Percentiles rank a stretch among this genome's conserved stretches.
Evolutionary conservation across 2,113 vertebrate species (phyloP).

Genomic region (Dinomys branickii): DNA sequence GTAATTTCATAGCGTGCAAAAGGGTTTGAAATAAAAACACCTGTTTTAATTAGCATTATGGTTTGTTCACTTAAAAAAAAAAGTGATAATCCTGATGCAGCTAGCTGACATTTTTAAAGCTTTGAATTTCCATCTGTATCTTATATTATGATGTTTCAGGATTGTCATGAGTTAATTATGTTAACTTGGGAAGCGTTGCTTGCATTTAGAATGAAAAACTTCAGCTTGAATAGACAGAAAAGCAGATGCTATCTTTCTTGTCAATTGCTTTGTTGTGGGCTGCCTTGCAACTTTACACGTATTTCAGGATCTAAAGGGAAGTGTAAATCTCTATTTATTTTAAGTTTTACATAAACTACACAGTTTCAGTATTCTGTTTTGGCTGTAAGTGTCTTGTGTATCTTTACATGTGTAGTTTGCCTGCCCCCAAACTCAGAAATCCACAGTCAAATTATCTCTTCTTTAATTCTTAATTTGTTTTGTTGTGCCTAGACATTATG

Average conservation of each 20-base stretch:
- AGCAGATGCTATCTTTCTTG: slow-evolving; percentile 91
- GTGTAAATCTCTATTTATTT: slow-evolving; percentile 87
- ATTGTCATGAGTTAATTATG: slow-evolving; percentile 90
- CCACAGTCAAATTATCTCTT: slow-evolving; percentile 67
- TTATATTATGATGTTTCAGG: slow-evolving; percentile 88
- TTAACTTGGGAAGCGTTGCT: slow-evolving; percentile 89
- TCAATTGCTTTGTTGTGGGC: slow-evolving; percentile 87
- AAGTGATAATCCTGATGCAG: slow-evolving; percentile 87
- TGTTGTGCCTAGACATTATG: slow-evolving; percentile 74
- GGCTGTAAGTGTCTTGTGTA: slow-evolving; percentile 70
- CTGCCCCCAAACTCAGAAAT: slow-evolving; percentile 70
- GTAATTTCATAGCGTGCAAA: slow-evolving; percentile 83
- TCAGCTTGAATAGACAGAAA: slow-evolving; percentile 88
- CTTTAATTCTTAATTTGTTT: slow-evolving; percentile 82
- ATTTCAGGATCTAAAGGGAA: slow-evolving; percentile 85
- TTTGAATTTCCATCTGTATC: slow-evolving; percentile 91
- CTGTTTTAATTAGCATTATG: slow-evolving; percentile 89
- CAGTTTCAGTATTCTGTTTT: slow-evolving; percentile 84
- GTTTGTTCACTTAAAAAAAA: slow-evolving; percentile 81
- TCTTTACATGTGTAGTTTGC: slow-evolving; percentile 73
- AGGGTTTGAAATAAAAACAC: slow-evolving; percentile 87
- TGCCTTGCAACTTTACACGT: slow-evolving; percentile 87
- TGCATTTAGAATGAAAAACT: slow-evolving; percentile 91
- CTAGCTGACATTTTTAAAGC: slow-evolving; percentile 87
- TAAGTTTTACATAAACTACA: slow-evolving; percentile 84